phyloP scores from a whole-genome alignment of 2,888 invertebrate species.

The Cephus nigrinus region DNA sequence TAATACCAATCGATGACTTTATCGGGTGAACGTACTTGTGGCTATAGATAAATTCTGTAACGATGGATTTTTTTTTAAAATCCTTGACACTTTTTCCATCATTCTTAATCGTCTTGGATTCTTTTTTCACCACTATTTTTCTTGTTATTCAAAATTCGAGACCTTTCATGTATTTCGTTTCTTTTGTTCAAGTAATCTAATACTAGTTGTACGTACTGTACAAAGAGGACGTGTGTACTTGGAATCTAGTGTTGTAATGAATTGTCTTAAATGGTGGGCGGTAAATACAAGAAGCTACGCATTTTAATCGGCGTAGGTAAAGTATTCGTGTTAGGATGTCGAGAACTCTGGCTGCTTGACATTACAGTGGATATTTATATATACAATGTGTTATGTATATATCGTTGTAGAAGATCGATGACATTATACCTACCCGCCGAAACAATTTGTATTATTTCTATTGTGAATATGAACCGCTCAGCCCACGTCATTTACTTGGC shows the following conservation, averaged over 20 bases:
- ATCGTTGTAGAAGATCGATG: background rate
- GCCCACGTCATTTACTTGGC: background rate
- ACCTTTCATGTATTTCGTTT: background rate
- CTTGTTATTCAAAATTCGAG: background rate
- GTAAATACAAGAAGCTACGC: background rate
- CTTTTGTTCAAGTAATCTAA: background rate
- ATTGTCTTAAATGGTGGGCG: constrained; percentile 14
- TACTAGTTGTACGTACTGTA: background rate
- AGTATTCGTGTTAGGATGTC: constrained; percentile 35
- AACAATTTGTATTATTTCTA: background rate
- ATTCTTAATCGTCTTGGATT: background rate
- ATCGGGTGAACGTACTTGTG: background rate
- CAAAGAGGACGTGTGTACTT: background rate
- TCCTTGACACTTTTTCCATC: background rate
- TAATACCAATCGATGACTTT: background rate
- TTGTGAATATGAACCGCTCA: background rate
- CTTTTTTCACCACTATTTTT: background rate
- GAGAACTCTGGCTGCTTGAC: constrained; percentile 1
- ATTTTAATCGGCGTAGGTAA: constrained; percentile 28
- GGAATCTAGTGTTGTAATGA: background rate
- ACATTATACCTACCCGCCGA: background rate
- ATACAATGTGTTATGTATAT: background rate
- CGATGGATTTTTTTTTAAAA: background rate
- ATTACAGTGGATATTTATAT: constrained; percentile 1
- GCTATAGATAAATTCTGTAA: background rate